These are phyloP conservation scores for Leptothorax acervorum DNA, from an alignment of 2,888 invertebrate genomes.

Conservation along the genomic window DNA sequence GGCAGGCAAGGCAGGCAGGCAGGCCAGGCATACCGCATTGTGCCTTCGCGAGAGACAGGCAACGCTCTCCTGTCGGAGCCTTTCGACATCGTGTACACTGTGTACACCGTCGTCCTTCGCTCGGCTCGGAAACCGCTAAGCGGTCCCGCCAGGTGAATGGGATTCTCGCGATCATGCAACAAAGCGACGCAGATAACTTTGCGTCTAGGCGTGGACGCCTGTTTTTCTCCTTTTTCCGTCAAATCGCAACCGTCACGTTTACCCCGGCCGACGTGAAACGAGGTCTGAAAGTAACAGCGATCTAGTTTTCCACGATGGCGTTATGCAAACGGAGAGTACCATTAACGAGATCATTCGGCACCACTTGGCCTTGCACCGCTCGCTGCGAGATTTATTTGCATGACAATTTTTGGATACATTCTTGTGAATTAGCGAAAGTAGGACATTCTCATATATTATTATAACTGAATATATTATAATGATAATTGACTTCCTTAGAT, in stretches of 20 bases:
- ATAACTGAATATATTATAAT: constrained; percentile 5
- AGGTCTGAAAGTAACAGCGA: constrained; percentile 45
- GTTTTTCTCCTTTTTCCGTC: constrained; percentile 8
- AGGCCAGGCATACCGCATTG: constrained; percentile 18
- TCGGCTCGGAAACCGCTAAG: constrained; percentile 69
- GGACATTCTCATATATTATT: background rate
- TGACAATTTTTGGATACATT: background rate
- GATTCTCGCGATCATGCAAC: constrained; percentile 73
- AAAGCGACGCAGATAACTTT: constrained; percentile 73
- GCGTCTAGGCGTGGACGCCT: constrained; percentile 55
- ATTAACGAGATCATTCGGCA: background rate
- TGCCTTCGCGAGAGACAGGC: constrained; percentile 69
- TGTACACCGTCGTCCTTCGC: constrained; percentile 67
- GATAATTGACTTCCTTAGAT: background rate
- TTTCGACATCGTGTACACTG: constrained; percentile 71
- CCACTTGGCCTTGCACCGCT: background rate
- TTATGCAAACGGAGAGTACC: constrained; percentile 9
- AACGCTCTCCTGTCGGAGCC: constrained; percentile 55
- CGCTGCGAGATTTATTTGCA: background rate
- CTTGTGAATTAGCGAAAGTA: background rate
- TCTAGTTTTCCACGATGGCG: constrained; percentile 26
- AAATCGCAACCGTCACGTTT: constrained; percentile 22
- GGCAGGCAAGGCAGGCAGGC: constrained; percentile 47
- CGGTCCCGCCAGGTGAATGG: constrained; percentile 72
- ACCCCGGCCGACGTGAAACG: constrained; percentile 1